phyloP scores from a whole-genome alignment of 2,888 invertebrate species.

The Hydroisotoma schaefferi region DNA sequence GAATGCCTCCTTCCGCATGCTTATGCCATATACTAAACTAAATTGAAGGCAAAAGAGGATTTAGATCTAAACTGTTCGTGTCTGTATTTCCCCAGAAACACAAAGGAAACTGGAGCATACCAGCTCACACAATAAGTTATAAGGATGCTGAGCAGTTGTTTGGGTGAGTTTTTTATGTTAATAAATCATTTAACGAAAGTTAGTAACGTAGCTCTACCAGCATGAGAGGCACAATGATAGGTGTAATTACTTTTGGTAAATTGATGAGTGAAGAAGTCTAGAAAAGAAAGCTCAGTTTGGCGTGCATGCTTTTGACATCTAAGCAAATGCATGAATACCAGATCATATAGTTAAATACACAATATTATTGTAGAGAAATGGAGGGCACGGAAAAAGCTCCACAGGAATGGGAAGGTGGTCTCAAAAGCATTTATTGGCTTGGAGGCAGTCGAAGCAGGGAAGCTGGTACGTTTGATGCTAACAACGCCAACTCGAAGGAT shows the following conservation, averaged over 20 bases:
- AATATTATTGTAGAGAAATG: conserved; percentile 23
- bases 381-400: conserved; percentile 33
- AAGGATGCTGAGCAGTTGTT: conserved; percentile 46
- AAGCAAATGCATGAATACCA: too few species aligned
- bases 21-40: background rate
- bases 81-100: conserved; percentile 41
- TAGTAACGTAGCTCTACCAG: background rate
- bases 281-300: too few species aligned
- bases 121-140: conserved; percentile 46
- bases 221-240: too few species aligned
- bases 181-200: too few species aligned
- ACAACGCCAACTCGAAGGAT: background rate
- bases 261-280: too few species aligned
- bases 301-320: too few species aligned
- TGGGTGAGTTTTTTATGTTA: too few species aligned
- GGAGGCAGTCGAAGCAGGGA: conserved; percentile 20
- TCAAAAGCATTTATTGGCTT: conserved; percentile 37
- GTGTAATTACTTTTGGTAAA: too few species aligned
- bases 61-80: background rate
- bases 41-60: background rate
- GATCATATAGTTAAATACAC: background rate
- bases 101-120: conserved; percentile 42
- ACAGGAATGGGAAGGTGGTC: conserved; percentile 43
- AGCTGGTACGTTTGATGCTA: conserved; percentile 3
- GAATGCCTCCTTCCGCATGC: too few species aligned